Base-by-base conservation (phyloP, 2,113 vertebrate genomes). In the Recurvirostra avosetta region DNA sequence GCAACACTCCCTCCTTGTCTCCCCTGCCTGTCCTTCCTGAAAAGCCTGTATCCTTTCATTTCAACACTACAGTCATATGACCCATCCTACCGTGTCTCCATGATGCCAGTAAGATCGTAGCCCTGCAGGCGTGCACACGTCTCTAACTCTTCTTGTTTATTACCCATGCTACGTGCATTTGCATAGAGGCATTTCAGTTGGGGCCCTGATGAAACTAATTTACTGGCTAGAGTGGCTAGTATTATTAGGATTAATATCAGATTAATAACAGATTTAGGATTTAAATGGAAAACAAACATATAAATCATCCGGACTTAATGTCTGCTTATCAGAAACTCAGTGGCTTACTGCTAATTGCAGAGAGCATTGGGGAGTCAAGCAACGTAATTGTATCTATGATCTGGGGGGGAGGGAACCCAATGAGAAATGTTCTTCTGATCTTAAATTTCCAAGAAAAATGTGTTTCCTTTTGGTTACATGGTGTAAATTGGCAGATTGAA, bases 281-380 rank as follows among this genome's bases (percentile, higher is more conserved):
- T 91, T 95, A 80, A 38, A 86, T 49, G 83, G 41, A 93, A 94
- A 92, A 67, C 40, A 45, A 40, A 84, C 78, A 63, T 34, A 36
- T 59, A 88, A 88, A 23, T 26, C 29, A 62, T 66, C 53, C 41
- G 55, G 65, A 84, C 18, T 86, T 91, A 47, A 70, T 52, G 90
- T 84, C 73, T 88, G 10, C 17, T 88, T 75, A 47, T 65, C 63
- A 96, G 76, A 96, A 86, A 83, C 11, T 38, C 45, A 74, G 34
- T n/a, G 59, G 30, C 17, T 89, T 63, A 82, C 45, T 84, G 11
- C 3, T 59, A 38, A 8, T 59, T 90, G 29, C 15, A 66, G 8
- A 65, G 20, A 50, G 4, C 38, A 52, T 52, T 66, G 25, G 29
- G 56, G 55, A 22, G 43, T 25, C 3, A 40, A 75, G n/a, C 2